These are phyloP conservation scores for Leucophenga varia DNA, from an alignment of 1,140 invertebrate genomes.

Conservation along the genomic window DNA sequence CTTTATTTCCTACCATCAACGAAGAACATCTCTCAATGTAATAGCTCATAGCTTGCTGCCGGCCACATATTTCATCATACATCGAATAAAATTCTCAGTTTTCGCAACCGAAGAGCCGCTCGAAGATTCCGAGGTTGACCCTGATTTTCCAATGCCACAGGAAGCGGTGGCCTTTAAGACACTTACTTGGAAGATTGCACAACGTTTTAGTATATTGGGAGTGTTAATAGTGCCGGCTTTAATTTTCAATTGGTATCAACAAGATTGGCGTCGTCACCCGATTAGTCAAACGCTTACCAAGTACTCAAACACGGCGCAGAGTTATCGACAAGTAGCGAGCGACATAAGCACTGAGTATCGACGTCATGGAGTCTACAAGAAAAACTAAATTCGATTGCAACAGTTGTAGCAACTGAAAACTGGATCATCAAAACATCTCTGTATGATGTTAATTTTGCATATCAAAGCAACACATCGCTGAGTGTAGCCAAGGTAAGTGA, in stretches of 20 bases:
- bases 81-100: slow-evolving; percentile 58
- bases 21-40: slow-evolving; percentile 66
- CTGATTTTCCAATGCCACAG: slow-evolving; percentile 49
- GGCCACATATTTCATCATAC: slow-evolving; percentile 66
- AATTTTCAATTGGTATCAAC: slow-evolving; percentile 67
- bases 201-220: slow-evolving; percentile 54
- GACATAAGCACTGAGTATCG: slow-evolving; percentile 79
- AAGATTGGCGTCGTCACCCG: slow-evolving; percentile 74
- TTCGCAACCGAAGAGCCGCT: slow-evolving; percentile 47
- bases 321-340: slow-evolving; percentile 69
- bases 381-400: slow-evolving; percentile 69
- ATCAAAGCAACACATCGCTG: slow-evolving; percentile 76
- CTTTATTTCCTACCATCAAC: slow-evolving; percentile 74
- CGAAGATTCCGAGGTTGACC: slow-evolving; percentile 50
- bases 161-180: slow-evolving; percentile 56
- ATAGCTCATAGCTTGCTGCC: slow-evolving; percentile 70
- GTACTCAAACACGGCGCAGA: slow-evolving; percentile 64
- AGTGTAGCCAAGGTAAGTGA: slow-evolving; percentile 66
- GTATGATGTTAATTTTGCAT: slow-evolving; percentile 72
- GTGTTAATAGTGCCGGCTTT: slow-evolving; percentile 48
- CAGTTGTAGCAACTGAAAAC: slow-evolving; percentile 77
- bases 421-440: slow-evolving; percentile 87
- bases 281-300: slow-evolving; percentile 67
- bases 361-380: slow-evolving; percentile 55
- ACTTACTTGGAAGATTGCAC: slow-evolving; percentile 50